Percentiles rank a stretch among this genome's conserved stretches.
Conservation (phyloP, 2,888 invertebrate genomes). For the Isoperla grammatica region DNA sequence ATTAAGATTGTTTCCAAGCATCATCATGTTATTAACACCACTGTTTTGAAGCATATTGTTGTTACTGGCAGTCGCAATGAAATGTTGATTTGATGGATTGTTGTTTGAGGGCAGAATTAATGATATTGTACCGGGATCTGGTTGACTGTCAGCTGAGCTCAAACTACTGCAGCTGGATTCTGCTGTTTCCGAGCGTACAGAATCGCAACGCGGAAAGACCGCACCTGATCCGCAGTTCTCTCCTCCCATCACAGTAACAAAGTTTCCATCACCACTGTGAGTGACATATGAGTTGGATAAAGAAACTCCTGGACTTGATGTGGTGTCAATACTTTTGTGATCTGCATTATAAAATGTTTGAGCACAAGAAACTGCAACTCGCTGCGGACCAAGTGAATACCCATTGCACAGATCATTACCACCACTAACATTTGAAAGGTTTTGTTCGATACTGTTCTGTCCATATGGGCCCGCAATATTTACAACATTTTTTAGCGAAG, state of each 20-base stretch:
- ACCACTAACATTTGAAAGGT: constrained; percentile 13
- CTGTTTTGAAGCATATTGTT: constrained; percentile 10
- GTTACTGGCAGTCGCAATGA: constrained; percentile 16
- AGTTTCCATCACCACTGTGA: constrained; percentile 26
- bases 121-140: constrained; percentile 41
- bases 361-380: constrained; percentile 23
- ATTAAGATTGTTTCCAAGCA: constrained; percentile 24
- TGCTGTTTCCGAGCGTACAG: constrained; percentile 54
- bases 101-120: constrained; percentile 37
- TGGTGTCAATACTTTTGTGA: constrained; percentile 20
- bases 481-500: constrained; percentile 22
- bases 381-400: constrained; percentile 20
- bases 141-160: constrained; percentile 32
- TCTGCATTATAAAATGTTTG: constrained; percentile 23
- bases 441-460: constrained; percentile 19
- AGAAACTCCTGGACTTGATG: background rate
- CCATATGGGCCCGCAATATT: constrained; percentile 18
- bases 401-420: constrained; percentile 25
- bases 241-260: constrained; percentile 28
- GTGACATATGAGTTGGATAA: constrained; percentile 6
- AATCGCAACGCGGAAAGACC: constrained; percentile 48
- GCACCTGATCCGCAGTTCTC: constrained; percentile 21
- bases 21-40: constrained; percentile 24
- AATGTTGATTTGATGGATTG: constrained; percentile 14
- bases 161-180: constrained; percentile 48